Percentiles rank a stretch among this genome's conserved stretches.
Conservation (phyloP, 2,888 invertebrate genomes). For the Drosophila niveifrons region DNA sequence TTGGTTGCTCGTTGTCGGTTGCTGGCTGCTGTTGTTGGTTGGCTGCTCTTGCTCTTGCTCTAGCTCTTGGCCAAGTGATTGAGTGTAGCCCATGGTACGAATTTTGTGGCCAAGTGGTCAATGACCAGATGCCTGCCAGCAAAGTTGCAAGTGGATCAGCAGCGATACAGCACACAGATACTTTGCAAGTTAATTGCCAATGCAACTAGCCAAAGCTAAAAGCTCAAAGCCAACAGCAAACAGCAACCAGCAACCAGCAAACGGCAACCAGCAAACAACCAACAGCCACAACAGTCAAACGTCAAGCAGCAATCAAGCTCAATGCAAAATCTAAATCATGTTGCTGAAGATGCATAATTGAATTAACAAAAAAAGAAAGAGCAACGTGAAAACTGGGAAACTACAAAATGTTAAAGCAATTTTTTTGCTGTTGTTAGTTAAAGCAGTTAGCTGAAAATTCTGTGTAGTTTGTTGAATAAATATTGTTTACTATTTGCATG, state of each 20-base stretch:
- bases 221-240: neutral
- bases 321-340: neutral
- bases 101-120: slow-evolving; percentile 30
- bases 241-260: too few relatives aligned
- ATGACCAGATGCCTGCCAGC: slow-evolving; percentile 25
- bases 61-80: slow-evolving; percentile 10
- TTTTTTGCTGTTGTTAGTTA: too few relatives aligned
- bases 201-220: neutral
- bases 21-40: slow-evolving; percentile 13
- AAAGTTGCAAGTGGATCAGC: slow-evolving; percentile 29
- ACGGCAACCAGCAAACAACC: too few relatives aligned
- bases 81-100: slow-evolving; percentile 18
- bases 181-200: slow-evolving; percentile 20
- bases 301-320: neutral
- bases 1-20: slow-evolving; percentile 5
- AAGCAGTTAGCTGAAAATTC: neutral
- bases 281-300: neutral
- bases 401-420: too few relatives aligned
- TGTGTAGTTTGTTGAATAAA: too few relatives aligned
- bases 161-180: slow-evolving; percentile 16
- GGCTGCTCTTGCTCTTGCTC: slow-evolving; percentile 1
- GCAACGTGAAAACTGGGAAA: neutral
- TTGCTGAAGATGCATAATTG: neutral
- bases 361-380: neutral
- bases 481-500: too few relatives aligned